Evolutionary conservation across 2,888 invertebrate genomes (phyloP).

Genomic region (Pristionchus exspectatus): DNA sequence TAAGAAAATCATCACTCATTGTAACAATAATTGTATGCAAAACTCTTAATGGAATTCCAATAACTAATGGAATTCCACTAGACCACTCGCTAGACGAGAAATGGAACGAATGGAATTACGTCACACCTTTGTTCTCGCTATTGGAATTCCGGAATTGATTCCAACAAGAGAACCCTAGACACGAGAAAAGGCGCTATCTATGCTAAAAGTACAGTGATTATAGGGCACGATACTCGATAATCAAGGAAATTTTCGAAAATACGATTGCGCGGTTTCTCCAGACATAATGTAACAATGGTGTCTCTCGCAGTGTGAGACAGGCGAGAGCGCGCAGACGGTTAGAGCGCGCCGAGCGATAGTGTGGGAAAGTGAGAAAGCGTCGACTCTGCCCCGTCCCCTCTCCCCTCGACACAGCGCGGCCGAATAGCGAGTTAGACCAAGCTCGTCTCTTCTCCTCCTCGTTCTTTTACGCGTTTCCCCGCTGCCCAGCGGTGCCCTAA

Average conservation of each 20-base stretch:
- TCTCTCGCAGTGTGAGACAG: neutral
- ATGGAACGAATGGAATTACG: too few relatives aligned
- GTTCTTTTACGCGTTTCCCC: neutral
- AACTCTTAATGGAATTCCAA: too few relatives aligned
- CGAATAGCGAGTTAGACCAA: slow-evolving; percentile 47
- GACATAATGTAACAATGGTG: neutral
- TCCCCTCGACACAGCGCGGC: neutral
- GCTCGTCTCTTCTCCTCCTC: slow-evolving; percentile 19
- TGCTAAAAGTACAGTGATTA: neutral
- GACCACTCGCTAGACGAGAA: too few relatives aligned
- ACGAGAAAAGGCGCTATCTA: neutral
- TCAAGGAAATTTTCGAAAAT: neutral
- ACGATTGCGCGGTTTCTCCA: neutral
- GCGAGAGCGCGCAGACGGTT: slow-evolving; percentile 36
- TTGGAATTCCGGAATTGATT: too few relatives aligned
- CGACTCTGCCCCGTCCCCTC: neutral
- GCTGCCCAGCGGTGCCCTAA: neutral
- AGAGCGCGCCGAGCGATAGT: slow-evolving; percentile 5
- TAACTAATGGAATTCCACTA: too few relatives aligned
- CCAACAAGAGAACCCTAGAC: too few relatives aligned
- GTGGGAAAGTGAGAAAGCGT: neutral
- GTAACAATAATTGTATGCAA: too few relatives aligned
- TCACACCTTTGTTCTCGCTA: too few relatives aligned
- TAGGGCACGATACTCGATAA: neutral
- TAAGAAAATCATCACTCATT: too few relatives aligned